Evolutionary conservation across 37 sponge, comb jelly and placozoan genomes (phyloP).

Genomic region (Chondrosia reniformis): DNA sequence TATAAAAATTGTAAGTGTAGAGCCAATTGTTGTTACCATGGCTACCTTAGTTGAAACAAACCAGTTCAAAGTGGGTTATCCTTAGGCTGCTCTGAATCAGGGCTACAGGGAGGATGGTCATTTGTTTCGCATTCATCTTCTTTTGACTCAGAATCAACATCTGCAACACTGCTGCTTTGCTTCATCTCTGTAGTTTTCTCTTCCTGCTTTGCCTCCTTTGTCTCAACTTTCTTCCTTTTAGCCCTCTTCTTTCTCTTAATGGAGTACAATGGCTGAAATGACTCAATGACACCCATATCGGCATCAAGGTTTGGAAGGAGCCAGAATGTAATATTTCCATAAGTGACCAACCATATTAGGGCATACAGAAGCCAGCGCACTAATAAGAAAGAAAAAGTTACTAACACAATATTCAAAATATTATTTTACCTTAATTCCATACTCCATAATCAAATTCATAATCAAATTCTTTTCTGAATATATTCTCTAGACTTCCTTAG

Average conservation of each 20-base stretch:
- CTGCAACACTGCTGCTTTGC: not conserved
- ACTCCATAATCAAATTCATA: too few species aligned
- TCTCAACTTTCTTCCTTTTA: not conserved
- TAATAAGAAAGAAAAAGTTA: slow-evolving; percentile 10
- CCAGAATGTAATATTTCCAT: slow-evolving; percentile 56
- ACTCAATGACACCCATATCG: slow-evolving; percentile 68
- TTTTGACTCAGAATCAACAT: not conserved
- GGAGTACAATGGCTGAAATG: slow-evolving; percentile 73
- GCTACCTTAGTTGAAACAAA: too few species aligned
- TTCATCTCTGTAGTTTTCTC: not conserved
- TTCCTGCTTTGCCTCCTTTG: not conserved
- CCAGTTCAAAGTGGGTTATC: too few species aligned
- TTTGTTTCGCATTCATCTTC: too few species aligned
- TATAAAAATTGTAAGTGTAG: too few species aligned
- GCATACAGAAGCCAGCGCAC: slow-evolving; percentile 45
- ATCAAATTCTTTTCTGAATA: too few species aligned
- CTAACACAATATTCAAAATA: too few species aligned
- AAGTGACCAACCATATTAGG: slow-evolving; percentile 24
- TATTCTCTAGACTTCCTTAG: too few species aligned
- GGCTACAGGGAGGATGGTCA: not conserved
- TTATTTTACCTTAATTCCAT: too few species aligned
- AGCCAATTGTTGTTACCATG: too few species aligned
- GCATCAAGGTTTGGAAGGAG: slow-evolving; percentile 68
- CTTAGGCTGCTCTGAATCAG: not conserved
- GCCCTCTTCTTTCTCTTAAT: slow-evolving; percentile 18